Percentiles rank a stretch among this genome's conserved stretches.
Evolutionary conservation across 2,113 vertebrate species (phyloP).

Genomic region (Rhynchopsitta pachyrhyncha): DNA sequence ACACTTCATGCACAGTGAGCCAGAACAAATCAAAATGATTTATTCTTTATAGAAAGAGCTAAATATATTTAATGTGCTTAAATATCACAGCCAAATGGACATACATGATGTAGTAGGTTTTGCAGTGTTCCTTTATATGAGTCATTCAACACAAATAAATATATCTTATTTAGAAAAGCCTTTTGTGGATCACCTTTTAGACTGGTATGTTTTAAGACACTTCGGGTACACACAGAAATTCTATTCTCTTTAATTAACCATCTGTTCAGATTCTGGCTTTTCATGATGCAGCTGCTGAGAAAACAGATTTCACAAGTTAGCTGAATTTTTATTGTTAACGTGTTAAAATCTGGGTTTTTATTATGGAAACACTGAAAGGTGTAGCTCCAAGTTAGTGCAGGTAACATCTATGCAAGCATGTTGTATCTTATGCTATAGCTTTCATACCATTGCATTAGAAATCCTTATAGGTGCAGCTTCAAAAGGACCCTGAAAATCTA

Average conservation of each 20-base stretch:
- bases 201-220: constrained; percentile 7
- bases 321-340: not conserved
- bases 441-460: not conserved
- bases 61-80: not conserved
- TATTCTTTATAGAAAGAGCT: not conserved
- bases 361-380: not conserved
- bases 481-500: not conserved
- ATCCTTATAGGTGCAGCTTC: not conserved
- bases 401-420: not conserved
- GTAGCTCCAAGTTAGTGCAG: not conserved
- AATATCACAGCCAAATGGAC: not conserved
- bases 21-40: not conserved
- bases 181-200: constrained; percentile 9
- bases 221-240: not conserved
- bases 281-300: not conserved
- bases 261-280: not conserved
- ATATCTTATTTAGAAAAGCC: not conserved
- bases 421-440: not conserved
- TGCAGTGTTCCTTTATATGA: not conserved
- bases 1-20: not conserved
- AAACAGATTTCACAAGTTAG: not conserved
- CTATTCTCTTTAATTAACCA: constrained; percentile 10
- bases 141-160: not conserved
- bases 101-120: not conserved
- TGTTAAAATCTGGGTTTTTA: not conserved